Percentiles rank a stretch among this genome's conserved stretches.
These are phyloP conservation scores for Phylloscopus whistleri DNA, from an alignment of 2,113 vertebrate genomes.

Conservation along the genomic window DNA sequence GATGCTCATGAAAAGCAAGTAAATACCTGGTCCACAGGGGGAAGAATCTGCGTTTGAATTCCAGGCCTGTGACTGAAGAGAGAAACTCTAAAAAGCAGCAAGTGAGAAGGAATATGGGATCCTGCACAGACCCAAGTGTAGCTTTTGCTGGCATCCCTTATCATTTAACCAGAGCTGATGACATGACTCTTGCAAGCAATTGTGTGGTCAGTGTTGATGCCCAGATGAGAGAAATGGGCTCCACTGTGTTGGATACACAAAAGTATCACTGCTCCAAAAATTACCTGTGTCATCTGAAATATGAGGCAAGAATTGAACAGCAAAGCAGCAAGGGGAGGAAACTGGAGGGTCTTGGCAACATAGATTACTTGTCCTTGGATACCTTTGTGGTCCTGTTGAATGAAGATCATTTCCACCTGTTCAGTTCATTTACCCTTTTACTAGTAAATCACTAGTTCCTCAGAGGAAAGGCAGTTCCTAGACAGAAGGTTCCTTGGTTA, in stretches of 20 bases:
- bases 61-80: not conserved
- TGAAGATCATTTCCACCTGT: not conserved
- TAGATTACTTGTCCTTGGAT: not conserved
- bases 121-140: not conserved
- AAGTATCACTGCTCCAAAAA: not conserved
- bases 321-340: not conserved
- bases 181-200: not conserved
- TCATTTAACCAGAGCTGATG: not conserved
- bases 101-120: not conserved
- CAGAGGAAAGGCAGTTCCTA: not conserved
- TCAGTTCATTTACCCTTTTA: not conserved
- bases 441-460: not conserved
- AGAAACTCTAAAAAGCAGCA: not conserved
- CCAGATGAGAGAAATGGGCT: not conserved
- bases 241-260: not conserved
- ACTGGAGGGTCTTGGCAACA: accelerated
- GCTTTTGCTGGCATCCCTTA: not conserved
- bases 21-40: not conserved
- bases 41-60: not conserved
- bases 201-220: accelerated
- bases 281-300: not conserved
- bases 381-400: not conserved
- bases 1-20: constrained; percentile 6
- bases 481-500: not conserved
- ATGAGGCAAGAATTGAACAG: not conserved